phyloP scores from a whole-genome alignment of 2,888 invertebrate species.

The Protodeltote pygarga region DNA sequence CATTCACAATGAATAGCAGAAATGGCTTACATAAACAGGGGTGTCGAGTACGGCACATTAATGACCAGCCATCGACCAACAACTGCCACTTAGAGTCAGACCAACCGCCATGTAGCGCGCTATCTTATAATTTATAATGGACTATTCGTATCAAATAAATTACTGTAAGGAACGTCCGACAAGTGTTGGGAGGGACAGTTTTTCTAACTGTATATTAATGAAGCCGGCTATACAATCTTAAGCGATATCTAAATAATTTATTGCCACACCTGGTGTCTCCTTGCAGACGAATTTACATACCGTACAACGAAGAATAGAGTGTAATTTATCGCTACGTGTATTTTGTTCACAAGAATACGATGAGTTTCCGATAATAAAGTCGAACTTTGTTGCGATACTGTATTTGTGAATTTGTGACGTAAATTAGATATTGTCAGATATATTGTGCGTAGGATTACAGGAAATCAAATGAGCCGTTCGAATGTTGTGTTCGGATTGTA shows the following conservation, averaged over 20 bases:
- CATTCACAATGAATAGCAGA: conserved; percentile 6
- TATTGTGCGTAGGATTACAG: conserved; percentile 6
- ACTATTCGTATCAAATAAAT: conserved; percentile 49
- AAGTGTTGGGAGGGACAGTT: conserved; percentile 61
- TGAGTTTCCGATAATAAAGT: conserved; percentile 65
- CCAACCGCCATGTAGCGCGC: conserved; percentile 14
- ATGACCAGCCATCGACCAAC: conserved; percentile 19
- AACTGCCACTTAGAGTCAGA: conserved; percentile 20
- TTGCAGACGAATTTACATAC: conserved; percentile 75
- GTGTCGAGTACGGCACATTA: conserved; percentile 8
- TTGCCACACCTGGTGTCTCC: conserved; percentile 74
- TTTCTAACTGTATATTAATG: conserved; percentile 80
- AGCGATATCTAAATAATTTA: conserved; percentile 82
- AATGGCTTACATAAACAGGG: conserved; percentile 7
- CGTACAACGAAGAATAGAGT: conserved; percentile 52
- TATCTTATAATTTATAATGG: conserved; percentile 44
- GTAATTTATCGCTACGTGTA: conserved; percentile 67
- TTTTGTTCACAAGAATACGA: conserved; percentile 66
- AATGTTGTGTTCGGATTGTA: background rate
- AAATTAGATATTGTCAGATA: conserved; percentile 47
- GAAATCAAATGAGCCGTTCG: conserved; percentile 7
- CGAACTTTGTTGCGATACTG: conserved; percentile 39
- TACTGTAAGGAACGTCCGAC: conserved; percentile 59
- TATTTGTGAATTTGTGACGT: conserved; percentile 42
- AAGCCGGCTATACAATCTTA: conserved; percentile 72